These are phyloP conservation scores for Neoitamus cyanurus DNA, from an alignment of 2,888 invertebrate genomes.

Conservation along the genomic window DNA sequence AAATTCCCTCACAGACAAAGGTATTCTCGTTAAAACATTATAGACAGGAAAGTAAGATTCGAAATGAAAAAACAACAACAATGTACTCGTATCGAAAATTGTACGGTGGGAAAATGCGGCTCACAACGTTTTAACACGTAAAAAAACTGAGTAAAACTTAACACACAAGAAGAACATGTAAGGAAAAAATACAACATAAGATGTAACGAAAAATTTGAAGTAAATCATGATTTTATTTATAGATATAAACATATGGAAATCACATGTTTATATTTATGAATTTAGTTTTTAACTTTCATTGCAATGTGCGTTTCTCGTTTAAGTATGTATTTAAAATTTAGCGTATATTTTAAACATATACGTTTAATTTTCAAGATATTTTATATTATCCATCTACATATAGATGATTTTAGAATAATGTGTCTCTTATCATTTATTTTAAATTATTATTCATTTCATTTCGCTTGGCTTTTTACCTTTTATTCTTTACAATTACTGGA, in stretches of 20 bases:
- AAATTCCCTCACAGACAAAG: not conserved
- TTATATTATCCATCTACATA: slow-evolving; percentile 58
- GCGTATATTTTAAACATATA: slow-evolving; percentile 59
- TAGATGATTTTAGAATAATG: slow-evolving; percentile 57
- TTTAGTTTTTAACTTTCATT: slow-evolving; percentile 36
- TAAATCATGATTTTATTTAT: slow-evolving; percentile 21
- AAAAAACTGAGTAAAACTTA: not conserved
- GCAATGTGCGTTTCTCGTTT: slow-evolving; percentile 50
- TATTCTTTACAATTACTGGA: slow-evolving; percentile 30
- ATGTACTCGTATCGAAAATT: not conserved
- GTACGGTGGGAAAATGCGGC: slow-evolving; percentile 37
- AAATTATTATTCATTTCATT: slow-evolving; percentile 36
- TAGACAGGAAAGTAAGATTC: not conserved
- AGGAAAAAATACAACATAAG: not conserved
- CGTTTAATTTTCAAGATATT: slow-evolving; percentile 56
- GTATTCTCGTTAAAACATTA: not conserved
- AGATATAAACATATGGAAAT: slow-evolving; percentile 41
- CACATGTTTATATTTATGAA: slow-evolving; percentile 40
- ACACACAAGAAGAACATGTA: not conserved
- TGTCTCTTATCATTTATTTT: slow-evolving; percentile 32
- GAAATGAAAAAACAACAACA: not conserved
- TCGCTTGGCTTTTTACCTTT: not conserved
- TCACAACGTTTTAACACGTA: not conserved
- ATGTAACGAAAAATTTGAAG: not conserved
- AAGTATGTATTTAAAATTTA: slow-evolving; percentile 49